phyloP scores from a whole-genome alignment of 2,797 vertebrate genomes.

The Leptodactylus fallax region DNA sequence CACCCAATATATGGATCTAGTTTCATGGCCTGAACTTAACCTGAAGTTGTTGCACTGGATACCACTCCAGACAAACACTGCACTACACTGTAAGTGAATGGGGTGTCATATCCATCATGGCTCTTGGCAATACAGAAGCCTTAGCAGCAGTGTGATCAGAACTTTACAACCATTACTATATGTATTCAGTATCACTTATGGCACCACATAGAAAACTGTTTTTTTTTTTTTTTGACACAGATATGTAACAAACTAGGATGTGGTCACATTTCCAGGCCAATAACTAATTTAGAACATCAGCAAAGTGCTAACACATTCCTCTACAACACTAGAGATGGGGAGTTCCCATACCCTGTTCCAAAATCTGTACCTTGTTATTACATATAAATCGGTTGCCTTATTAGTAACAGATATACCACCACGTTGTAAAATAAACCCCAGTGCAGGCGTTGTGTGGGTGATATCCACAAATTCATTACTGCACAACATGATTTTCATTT shows the following conservation, averaged over 20 bases:
- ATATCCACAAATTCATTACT: slow-evolving; percentile 32
- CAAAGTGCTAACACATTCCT: neutral
- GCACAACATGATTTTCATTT: slow-evolving; percentile 49
- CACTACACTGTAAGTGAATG: no score
- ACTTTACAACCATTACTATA: neutral
- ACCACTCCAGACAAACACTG: no score
- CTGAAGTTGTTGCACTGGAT: no score
- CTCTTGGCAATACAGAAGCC: neutral
- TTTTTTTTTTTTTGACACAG: neutral
- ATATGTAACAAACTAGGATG: neutral
- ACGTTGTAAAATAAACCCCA: slow-evolving; percentile 35
- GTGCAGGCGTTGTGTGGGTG: slow-evolving; percentile 19
- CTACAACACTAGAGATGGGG: slow-evolving; percentile 1
- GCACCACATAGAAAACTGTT: neutral
- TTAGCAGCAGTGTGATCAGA: neutral
- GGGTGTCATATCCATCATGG: no score
- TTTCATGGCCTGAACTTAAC: no score
- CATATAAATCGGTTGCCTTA: slow-evolving; percentile 24
- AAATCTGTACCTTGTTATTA: neutral
- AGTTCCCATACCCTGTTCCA: slow-evolving; percentile 11
- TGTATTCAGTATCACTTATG: neutral
- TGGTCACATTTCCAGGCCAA: neutral
- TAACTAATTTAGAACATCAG: neutral
- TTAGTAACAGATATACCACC: slow-evolving; percentile 52
- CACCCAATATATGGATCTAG: no score